Evolutionary conservation across 1,140 invertebrate species (phyloP).

Genomic region (Lysiphlebus fabarum): DNA sequence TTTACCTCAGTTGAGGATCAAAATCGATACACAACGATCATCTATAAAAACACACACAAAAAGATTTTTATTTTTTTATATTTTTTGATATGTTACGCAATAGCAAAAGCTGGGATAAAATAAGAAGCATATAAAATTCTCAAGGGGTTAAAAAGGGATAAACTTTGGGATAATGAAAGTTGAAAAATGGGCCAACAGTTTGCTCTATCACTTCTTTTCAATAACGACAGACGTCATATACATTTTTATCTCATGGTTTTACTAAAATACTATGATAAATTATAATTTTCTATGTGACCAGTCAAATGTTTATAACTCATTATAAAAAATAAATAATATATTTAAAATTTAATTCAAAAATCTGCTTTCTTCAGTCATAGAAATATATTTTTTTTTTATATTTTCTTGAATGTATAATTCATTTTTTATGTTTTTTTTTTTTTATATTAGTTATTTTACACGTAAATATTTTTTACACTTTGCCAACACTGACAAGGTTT

Average conservation of each 20-base stretch:
- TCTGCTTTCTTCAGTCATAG: too few species aligned
- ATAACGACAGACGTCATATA: constrained; percentile 28
- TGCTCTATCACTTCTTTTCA: constrained; percentile 17
- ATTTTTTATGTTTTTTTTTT: too few species aligned
- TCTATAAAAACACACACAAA: too few species aligned
- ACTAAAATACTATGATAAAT: constrained; percentile 22
- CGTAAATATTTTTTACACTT: too few species aligned
- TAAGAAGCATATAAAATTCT: not conserved
- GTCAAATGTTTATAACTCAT: constrained; percentile 6
- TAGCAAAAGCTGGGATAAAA: not conserved
- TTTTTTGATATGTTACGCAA: constrained; percentile 6
- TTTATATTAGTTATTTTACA: too few species aligned
- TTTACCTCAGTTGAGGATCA: too few species aligned
- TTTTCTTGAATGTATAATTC: too few species aligned
- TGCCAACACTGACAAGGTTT: too few species aligned
- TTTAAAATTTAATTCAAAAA: too few species aligned
- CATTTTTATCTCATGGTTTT: constrained; percentile 30
- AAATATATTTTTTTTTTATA: too few species aligned
- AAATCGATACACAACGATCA: too few species aligned
- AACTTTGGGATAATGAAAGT: not conserved
- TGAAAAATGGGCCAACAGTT: not conserved
- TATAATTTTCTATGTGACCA: constrained; percentile 25
- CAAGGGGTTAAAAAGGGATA: constrained; percentile 5
- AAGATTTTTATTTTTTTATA: not conserved
- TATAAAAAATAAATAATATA: too few species aligned